phyloP scores from a whole-genome alignment of 92 coral and sea anemone genomes.

The Epizoanthus scotinus region DNA sequence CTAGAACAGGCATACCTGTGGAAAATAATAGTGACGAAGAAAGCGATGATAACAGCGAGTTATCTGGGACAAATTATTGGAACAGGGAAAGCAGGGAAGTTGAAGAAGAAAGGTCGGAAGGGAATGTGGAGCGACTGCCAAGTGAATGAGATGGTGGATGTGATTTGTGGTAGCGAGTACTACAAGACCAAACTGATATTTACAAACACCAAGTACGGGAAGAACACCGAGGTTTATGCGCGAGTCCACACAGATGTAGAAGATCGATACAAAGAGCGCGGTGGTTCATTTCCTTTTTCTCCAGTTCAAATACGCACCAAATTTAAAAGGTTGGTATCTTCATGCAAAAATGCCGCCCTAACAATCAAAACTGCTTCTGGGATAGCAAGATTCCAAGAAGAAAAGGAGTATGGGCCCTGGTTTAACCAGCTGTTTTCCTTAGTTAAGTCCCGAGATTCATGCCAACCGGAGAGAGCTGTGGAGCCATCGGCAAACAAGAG shows the following conservation, averaged over 20 bases:
- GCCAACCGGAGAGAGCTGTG: constrained; percentile 19
- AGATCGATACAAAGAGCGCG: too few relatives aligned
- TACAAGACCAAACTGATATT: constrained; percentile 11
- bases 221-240: not conserved
- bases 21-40: not conserved
- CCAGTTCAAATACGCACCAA: constrained; percentile 21
- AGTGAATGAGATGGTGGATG: constrained; percentile 24
- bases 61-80: not conserved
- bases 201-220: not conserved
- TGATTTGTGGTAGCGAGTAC: not conserved
- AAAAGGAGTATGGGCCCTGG: constrained; percentile 21
- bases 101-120: constrained; percentile 28
- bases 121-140: not conserved
- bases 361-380: constrained; percentile 25
- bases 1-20: too few relatives aligned
- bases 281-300: not conserved
- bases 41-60: not conserved
- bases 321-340: constrained; percentile 12
- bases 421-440: constrained; percentile 21
- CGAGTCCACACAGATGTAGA: not conserved
- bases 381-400: constrained; percentile 20
- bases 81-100: not conserved
- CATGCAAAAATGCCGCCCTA: constrained; percentile 22
- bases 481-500: constrained; percentile 4
- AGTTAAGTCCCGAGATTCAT: constrained; percentile 25